Evolutionary conservation across 2,113 vertebrate genomes (phyloP), one percentile per base, ranked within the genome.

Genomic region (Electrona antarctica): DNA sequence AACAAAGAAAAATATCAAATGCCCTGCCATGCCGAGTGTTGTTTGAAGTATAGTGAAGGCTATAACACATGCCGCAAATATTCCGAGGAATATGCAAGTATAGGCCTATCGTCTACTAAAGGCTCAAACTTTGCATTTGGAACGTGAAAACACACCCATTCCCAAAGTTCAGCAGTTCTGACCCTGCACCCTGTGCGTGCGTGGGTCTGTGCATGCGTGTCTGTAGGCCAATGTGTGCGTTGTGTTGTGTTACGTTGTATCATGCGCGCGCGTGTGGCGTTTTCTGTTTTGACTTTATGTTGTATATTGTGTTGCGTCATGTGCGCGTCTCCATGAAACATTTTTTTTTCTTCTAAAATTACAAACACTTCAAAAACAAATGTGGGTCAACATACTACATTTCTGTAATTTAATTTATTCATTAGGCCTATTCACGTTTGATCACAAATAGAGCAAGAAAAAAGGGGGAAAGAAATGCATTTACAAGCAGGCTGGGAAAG

Each of bases 1-100:
- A 88, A 90, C 87, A 89, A 89, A 89, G 81, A 21, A 89, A 89
- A 87, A 87, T 73, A 91, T 84, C 74, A 83, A 85, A 78, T 77
- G 73, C 77, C 85, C 59, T 73, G 7, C 67, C 14, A 48, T n/a
- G 52, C 46, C 62, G 33, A 65, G 7, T 9, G 50, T 11, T 13
- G 8, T 52, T 9, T 13, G 13, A 52, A 52, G 50, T 52, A 52
- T 3, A 41, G 50, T 13, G 8, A 52, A 52, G 50, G 50, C 50
- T 52, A 52, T 52, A 41, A 41, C 33, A 41, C 33, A 41, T 41
- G 33, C 33, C 33, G 3, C 33, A 41, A 41, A 41, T 41, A 41
- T 41, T 41, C 33, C 33, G 21, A 21, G 21, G 21, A 21, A 21
- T 21, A 21, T 21, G 21, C 33, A 6, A 41, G 33, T 4, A 41